Evolutionary conservation across 2,888 invertebrate species (phyloP).

Genomic region (Stenoptilia bipunctidactyla): DNA sequence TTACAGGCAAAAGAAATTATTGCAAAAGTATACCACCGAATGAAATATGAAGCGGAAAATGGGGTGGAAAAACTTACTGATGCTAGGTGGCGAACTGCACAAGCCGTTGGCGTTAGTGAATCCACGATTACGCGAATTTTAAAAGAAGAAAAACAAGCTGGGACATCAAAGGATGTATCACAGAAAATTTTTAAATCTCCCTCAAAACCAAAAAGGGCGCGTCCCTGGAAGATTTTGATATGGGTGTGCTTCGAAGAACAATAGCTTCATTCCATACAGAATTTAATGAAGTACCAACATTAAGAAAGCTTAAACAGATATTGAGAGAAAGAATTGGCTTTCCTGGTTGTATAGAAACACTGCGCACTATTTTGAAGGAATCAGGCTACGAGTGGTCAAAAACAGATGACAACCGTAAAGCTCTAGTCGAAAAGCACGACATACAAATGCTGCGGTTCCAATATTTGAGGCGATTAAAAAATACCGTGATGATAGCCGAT

Average conservation of each 20-base stretch:
- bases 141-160: conserved; percentile 2
- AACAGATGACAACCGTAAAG: background rate
- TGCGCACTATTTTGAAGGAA: background rate
- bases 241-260: too few species aligned
- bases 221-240: too few species aligned
- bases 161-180: too few species aligned
- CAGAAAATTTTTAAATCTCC: background rate
- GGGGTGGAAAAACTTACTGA: conserved; percentile 7
- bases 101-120: conserved; percentile 9
- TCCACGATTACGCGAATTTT: conserved; percentile 8
- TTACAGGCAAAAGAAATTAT: conserved; percentile 8
- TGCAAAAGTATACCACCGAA: conserved; percentile 7
- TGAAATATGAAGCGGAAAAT: conserved; percentile 9
- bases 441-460: background rate
- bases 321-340: background rate
- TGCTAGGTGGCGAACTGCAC: conserved; percentile 10
- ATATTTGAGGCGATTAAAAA: background rate
- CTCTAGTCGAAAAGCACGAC: background rate
- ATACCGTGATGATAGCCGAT: conserved; percentile 5
- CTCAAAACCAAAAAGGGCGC: background rate
- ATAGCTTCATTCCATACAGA: too few species aligned
- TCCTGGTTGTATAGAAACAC: background rate
- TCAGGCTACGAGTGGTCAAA: background rate
- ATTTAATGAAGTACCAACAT: too few species aligned
- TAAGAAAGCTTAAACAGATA: too few species aligned